Evolutionary conservation across 2,888 invertebrate species (phyloP).

Genomic region (Cremastobaeus sp.): DNA sequence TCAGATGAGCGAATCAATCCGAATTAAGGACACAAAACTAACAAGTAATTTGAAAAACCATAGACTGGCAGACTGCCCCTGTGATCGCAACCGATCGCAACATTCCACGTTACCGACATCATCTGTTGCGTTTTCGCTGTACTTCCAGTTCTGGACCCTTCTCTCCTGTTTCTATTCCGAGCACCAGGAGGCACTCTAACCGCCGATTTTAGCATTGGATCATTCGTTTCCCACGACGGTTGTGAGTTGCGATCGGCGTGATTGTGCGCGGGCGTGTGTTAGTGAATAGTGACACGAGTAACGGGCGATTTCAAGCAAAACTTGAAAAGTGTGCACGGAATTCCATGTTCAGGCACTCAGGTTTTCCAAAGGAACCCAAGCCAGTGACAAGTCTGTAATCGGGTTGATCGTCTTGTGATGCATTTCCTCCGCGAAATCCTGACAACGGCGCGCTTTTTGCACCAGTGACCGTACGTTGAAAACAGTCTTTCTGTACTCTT

Average conservation of each 20-base stretch:
- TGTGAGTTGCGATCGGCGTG: conserved; percentile 1
- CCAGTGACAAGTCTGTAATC: not conserved
- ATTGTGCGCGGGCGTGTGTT: conserved; percentile 4
- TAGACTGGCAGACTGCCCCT: no score
- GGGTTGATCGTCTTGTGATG: not conserved
- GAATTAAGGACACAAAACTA: no score
- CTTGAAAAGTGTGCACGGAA: conserved; percentile 13
- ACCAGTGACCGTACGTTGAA: conserved; percentile 17
- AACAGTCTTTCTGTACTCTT: not conserved
- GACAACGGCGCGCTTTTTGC: conserved; percentile 9
- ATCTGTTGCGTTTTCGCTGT: no score
- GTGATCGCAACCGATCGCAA: no score
- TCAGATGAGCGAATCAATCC: no score
- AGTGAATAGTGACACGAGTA: conserved; percentile 14
- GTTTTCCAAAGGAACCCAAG: not conserved
- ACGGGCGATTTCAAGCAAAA: conserved; percentile 24
- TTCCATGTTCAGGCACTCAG: conserved; percentile 8
- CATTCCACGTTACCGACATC: no score
- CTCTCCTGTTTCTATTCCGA: no score
- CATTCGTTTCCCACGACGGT: no score
- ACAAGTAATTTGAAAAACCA: no score
- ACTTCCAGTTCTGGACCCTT: no score
- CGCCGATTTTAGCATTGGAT: no score
- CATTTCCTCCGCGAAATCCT: not conserved
- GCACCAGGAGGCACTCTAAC: no score